A percentile compares a stretch with the other conserved stretches of the same genome.
phyloP scores from a whole-genome alignment of 2,888 invertebrate species.

The Hipparchia sbordonii region DNA sequence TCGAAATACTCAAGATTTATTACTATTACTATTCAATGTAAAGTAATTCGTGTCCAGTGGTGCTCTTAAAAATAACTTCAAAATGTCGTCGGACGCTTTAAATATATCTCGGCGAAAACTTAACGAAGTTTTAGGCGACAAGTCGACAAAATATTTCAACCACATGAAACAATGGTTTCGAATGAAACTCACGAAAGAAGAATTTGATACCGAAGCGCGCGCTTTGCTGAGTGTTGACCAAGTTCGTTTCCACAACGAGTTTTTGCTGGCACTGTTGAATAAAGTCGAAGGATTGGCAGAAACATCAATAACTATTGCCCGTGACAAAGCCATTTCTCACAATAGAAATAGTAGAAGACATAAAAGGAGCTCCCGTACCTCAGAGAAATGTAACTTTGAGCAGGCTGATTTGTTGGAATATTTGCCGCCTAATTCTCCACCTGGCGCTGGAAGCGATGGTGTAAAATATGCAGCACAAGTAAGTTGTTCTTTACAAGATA shows the following conservation, averaged over 20 bases:
- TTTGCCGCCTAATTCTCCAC: conserved; percentile 80
- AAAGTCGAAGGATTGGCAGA: conserved; percentile 85
- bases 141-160: conserved; percentile 86
- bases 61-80: background rate
- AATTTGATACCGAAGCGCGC: conserved; percentile 91
- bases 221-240: conserved; percentile 88
- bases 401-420: conserved; percentile 84
- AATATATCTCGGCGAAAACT: conserved; percentile 84
- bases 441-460: conserved; percentile 76
- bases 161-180: conserved; percentile 90
- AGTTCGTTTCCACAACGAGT: conserved; percentile 92
- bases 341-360: conserved; percentile 74
- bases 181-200: conserved; percentile 89
- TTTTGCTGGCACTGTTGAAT: conserved; percentile 89
- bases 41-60: background rate
- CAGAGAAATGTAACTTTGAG: conserved; percentile 84
- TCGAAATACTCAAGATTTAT: no score
- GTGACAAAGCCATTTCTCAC: conserved; percentile 71
- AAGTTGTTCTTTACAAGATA: conserved; percentile 20
- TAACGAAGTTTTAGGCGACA: conserved; percentile 86
- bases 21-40: no score
- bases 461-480: conserved; percentile 79
- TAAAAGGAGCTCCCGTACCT: conserved; percentile 80
- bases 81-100: conserved; percentile 71
- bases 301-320: conserved; percentile 68